Evolutionary conservation across 2,113 vertebrate genomes (phyloP).

Genomic region (Halichoerus grypus): DNA sequence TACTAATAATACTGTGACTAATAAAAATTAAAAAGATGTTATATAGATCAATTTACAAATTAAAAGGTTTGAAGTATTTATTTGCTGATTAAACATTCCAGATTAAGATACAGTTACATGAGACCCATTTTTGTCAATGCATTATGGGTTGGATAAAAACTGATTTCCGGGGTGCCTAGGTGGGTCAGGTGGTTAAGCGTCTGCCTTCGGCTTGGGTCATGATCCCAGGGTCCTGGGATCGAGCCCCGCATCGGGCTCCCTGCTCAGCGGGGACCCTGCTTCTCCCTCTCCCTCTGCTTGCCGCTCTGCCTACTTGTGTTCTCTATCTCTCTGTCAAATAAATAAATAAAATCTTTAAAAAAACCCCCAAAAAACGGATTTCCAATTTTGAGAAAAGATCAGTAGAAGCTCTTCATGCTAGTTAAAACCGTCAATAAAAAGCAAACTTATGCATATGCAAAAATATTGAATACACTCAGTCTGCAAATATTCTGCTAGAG

Average conservation of each 20-base stretch:
- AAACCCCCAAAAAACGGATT: no score
- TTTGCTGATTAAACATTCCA: slow-evolving; percentile 19
- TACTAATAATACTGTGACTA: neutral
- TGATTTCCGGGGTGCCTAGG: no score
- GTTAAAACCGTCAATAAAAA: slow-evolving; percentile 16
- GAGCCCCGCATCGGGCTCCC: no score
- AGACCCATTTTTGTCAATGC: neutral
- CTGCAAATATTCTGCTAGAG: neutral
- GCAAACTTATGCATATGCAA: neutral
- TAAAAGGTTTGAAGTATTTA: neutral
- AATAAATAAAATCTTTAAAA: no score
- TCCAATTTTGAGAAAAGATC: slow-evolving; percentile 11
- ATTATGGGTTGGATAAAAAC: neutral
- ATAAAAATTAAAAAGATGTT: neutral
- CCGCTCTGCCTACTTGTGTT: no score
- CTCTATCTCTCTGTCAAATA: no score
- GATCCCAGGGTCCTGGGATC: no score
- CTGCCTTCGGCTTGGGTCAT: no score
- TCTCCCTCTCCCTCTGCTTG: no score
- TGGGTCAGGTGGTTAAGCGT: no score
- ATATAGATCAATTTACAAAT: neutral
- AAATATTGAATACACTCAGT: neutral
- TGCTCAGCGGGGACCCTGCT: no score
- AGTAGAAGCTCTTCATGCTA: neutral
- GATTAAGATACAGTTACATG: neutral